Base-by-base conservation (phyloP, 2,888 invertebrate species). In the Drosophila prolongata region DNA sequence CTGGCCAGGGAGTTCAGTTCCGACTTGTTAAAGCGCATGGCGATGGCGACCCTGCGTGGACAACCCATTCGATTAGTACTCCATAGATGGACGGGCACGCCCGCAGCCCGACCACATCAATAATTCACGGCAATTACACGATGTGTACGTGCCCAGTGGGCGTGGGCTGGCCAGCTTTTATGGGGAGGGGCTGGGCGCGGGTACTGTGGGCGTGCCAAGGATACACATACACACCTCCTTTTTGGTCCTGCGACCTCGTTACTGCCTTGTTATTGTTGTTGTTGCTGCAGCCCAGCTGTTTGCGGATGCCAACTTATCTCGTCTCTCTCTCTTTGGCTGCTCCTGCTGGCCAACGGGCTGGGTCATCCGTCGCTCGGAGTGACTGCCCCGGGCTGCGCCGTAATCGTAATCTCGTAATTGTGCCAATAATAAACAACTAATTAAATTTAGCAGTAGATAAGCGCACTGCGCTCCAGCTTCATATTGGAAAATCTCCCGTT, bases 1-100 rank as follows among this genome's bases (percentile, higher is more conserved):
- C 96, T 95, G 72, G 98, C 98, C 92, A 98, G 93, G 61, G 96
- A 95, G 78, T 95, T 94, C 88, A 98, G 93, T 93, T 98, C 98
- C 91, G 96, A 96, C 92, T 96, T 96, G 92, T 98, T 98, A 93
- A 96, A 98, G 92, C 98, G 95, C 98, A 98, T 98, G 85, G 89
- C 91, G 55, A 11, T 35, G 35, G 53, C 14, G 30, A 34, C 61
- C 34, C 46, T 47, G 47, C 6, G 14, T 30, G 30, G 30, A 8
- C 30, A 30, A 11, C 8, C 11, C 44, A 46, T 8, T 66, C 66
- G 52, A 66, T 65, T 65, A 60, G 66, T 43, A 14, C 44, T 49
- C 64, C 67, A 40, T 53, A 62, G 62, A 62, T 62, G 62, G 62
- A 46, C 44, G 30, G 60, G 27, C 60, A 58, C 60, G 37, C 38